phyloP scores from a whole-genome alignment of 2,888 invertebrate species.

The Drosophila phalerata region DNA sequence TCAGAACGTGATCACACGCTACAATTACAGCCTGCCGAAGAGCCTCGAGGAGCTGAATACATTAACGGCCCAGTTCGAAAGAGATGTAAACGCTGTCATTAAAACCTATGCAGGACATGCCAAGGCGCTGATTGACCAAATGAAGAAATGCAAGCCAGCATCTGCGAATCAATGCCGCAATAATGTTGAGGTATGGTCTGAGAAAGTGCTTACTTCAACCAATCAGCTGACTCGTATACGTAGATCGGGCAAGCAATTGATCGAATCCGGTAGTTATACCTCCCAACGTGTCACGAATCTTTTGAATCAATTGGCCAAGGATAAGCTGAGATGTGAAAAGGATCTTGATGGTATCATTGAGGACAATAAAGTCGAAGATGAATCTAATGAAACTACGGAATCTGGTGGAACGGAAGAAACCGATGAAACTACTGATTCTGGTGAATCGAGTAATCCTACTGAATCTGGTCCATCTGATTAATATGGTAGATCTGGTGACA shows the following conservation, averaged over 20 bases:
- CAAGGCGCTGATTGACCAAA: neutral
- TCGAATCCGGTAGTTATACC: neutral
- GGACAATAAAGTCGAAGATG: neutral
- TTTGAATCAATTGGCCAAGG: neutral
- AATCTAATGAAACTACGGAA: neutral
- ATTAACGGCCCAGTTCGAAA: conserved; percentile 16
- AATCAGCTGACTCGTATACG: neutral
- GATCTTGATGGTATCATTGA: neutral
- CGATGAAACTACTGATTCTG: neutral
- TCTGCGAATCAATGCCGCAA: neutral
- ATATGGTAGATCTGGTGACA: neutral
- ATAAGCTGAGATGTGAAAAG: neutral
- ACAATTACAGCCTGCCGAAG: neutral
- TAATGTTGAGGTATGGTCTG: neutral
- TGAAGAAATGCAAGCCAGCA: neutral
- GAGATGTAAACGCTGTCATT: conserved; percentile 10
- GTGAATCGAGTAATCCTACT: neutral
- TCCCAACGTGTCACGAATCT: neutral
- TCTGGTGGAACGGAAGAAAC: neutral
- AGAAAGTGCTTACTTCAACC: neutral
- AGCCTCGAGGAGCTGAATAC: conserved; percentile 28
- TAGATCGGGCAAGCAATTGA: neutral
- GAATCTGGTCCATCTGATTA: no score
- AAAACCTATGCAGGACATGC: neutral
- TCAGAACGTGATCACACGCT: conserved; percentile 5